phyloP scores from a whole-genome alignment of 2,888 invertebrate genomes.

The Oxycera nigricornis region DNA sequence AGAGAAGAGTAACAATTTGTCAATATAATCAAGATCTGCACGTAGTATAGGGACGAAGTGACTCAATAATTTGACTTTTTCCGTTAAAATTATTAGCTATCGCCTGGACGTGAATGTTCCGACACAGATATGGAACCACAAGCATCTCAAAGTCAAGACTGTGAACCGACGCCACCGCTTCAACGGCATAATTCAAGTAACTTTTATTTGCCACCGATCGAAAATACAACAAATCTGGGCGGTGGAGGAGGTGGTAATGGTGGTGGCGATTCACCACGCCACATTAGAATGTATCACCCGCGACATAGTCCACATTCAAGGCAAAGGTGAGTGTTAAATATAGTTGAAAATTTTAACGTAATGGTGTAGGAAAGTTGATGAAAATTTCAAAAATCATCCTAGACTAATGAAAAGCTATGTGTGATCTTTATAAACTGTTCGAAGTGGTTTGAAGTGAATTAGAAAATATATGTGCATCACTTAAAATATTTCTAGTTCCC shows the following conservation, averaged over 20 bases:
- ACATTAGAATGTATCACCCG: conserved; percentile 62
- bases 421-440: no score
- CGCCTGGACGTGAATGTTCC: conserved; percentile 81
- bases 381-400: no score
- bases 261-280: conserved; percentile 65
- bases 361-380: not conserved
- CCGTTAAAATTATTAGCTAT: conserved; percentile 66
- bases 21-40: not conserved
- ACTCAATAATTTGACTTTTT: conserved; percentile 43
- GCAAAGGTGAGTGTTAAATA: conserved; percentile 66
- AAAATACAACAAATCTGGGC: conserved; percentile 50
- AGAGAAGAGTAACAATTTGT: not conserved
- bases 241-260: conserved; percentile 53
- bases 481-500: no score
- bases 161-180: conserved; percentile 88
- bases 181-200: conserved; percentile 88
- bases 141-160: conserved; percentile 90
- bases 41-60: conserved; percentile 31
- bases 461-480: no score
- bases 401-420: no score
- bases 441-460: no score
- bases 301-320: conserved; percentile 84
- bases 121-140: conserved; percentile 89
- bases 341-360: no score
- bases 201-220: conserved; percentile 81